Evolutionary conservation across 2,113 vertebrate genomes (phyloP), one percentile per base, ranked within the genome.

Genomic region (Tragulus kanchil): DNA sequence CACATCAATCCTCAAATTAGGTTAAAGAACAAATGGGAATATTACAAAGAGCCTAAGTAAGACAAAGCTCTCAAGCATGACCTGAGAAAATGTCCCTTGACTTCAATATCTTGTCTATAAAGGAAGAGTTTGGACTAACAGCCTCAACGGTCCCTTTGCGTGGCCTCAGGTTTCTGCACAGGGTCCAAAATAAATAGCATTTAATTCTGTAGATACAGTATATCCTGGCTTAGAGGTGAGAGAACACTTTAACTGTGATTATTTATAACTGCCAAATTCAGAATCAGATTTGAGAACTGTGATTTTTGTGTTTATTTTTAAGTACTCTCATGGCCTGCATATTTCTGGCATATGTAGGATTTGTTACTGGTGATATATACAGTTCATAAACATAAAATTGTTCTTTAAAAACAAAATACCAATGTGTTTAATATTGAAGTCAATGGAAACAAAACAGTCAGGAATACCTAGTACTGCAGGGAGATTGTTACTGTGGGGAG

Each of bases 301-400:
- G 81, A 96, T 96, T 84, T 95, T 90, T 89, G 56, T 87, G 86
- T 96, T 97, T 95, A 96, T 97, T 97, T 98, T 97, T 90, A 94
- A 98, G 52, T 78, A 61, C 14, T 82, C 75, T 85, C 61, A 83
- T 92, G 96, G 58, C 71, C 94, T 95, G 67, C 45, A 58, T 96
- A 90, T 96, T 97, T 92, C 95, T 93, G 92, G 85, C 92, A 61
- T 89, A 31, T 87, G 58, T 50, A 84, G n/a, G 19, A 92, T 92
- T 93, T 89, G 75, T 96, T 95, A 91, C 61, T 84, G 61, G 59
- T 93, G 69, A 77, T 81, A 84, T 54, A 94, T 11, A 26, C 5
- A 4, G 71, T 95, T 95, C 90, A 92, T 98, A 97, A 98, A 97
- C 96, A 95, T 75, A 93, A 96, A 89, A 21, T 61, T 87, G 1